Evolutionary conservation across 1,140 invertebrate genomes (phyloP).

Genomic region (Dysdera silvatica): DNA sequence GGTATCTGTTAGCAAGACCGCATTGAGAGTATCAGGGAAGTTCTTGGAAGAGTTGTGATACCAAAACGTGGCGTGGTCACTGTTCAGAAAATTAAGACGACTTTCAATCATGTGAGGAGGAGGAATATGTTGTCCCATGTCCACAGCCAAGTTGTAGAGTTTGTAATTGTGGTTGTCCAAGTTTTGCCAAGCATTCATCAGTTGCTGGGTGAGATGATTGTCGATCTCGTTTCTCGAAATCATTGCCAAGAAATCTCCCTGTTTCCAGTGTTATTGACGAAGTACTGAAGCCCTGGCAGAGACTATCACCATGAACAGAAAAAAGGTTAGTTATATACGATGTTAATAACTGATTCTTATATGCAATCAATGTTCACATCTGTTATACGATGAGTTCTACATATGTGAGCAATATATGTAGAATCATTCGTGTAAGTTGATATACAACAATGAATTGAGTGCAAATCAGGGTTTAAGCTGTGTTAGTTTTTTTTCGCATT

Average conservation of each 20-base stretch:
- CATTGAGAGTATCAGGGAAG: slow-evolving; percentile 34
- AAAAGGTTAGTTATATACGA: too few relatives aligned
- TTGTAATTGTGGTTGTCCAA: slow-evolving; percentile 33
- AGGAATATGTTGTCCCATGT: slow-evolving; percentile 29
- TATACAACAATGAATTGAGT: too few relatives aligned
- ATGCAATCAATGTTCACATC: too few relatives aligned
- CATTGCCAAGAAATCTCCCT: slow-evolving; percentile 44
- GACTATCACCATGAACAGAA: slow-evolving; percentile 13
- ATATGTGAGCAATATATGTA: too few relatives aligned
- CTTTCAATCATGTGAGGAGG: slow-evolving; percentile 22
- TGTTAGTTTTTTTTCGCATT: too few relatives aligned
- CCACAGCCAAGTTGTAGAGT: slow-evolving; percentile 27
- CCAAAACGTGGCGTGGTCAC: slow-evolving; percentile 42
- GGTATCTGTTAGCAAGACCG: slow-evolving; percentile 46
- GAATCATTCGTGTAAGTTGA: too few relatives aligned
- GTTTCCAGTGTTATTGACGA: slow-evolving; percentile 36
- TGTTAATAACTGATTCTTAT: too few relatives aligned
- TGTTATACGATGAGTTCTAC: too few relatives aligned
- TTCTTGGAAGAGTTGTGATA: slow-evolving; percentile 33
- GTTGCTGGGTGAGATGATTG: slow-evolving; percentile 33
- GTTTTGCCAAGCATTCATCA: slow-evolving; percentile 34
- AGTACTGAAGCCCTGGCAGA: slow-evolving; percentile 34
- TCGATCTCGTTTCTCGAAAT: slow-evolving; percentile 40
- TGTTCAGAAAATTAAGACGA: slow-evolving; percentile 38
- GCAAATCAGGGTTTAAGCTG: too few relatives aligned